A percentile compares a stretch with the other conserved stretches of the same genome.
Conservation (phyloP, 2,113 vertebrate genomes). For the Sebastes fasciatus region DNA sequence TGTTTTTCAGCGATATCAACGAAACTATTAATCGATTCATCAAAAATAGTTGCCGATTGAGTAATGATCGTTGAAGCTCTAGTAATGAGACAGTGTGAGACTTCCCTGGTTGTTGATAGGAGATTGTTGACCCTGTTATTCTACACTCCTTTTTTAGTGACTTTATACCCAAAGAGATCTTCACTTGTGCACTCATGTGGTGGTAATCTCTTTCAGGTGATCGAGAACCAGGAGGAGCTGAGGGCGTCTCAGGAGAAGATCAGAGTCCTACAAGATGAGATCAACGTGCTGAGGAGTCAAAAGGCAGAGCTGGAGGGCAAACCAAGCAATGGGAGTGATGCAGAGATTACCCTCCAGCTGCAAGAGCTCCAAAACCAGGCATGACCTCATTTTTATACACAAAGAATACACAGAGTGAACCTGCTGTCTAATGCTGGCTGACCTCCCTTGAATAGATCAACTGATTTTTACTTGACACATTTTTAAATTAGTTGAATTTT, state of each 20-base stretch:
- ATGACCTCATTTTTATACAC: background rate
- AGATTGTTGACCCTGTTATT: background rate
- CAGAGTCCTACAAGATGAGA: slow-evolving; percentile 25
- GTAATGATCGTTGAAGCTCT: background rate
- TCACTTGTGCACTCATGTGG: background rate
- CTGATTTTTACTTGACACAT: background rate
- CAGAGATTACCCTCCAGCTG: fast-evolving
- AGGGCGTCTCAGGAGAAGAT: slow-evolving; percentile 36
- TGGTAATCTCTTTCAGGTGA: background rate
- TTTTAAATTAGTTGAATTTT: background rate
- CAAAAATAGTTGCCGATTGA: too few species aligned
- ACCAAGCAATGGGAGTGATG: background rate
- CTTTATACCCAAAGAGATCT: background rate
- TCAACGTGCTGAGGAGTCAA: background rate
- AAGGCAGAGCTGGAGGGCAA: slow-evolving; percentile 20
- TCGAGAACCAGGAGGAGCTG: slow-evolving; percentile 48
- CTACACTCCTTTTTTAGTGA: background rate
- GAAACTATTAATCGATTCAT: too few species aligned
- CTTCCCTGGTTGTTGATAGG: background rate
- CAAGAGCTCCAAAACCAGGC: slow-evolving; percentile 33
- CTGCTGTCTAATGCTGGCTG: background rate
- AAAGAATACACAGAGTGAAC: background rate
- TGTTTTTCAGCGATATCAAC: too few species aligned
- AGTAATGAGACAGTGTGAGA: background rate
- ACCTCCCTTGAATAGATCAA: background rate